Conservation (phyloP, 2,797 vertebrate species). For the Botia almorhae region DNA sequence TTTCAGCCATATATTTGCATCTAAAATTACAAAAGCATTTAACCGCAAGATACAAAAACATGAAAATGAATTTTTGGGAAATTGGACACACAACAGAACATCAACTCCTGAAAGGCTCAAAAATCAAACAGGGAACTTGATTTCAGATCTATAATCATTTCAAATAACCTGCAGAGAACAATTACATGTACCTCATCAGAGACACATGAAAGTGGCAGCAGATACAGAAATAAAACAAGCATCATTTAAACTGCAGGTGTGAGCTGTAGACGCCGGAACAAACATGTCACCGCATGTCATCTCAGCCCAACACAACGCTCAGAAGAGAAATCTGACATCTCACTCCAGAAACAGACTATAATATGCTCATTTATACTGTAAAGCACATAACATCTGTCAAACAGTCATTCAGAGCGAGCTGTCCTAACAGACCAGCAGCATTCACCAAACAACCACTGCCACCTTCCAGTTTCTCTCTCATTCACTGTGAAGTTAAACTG, state of each 20-base stretch:
- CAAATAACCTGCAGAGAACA: neutral
- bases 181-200: neutral
- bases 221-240: constrained; percentile 27
- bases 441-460: too few relatives aligned
- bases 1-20: neutral
- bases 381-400: constrained; percentile 52
- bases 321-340: neutral
- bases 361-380: constrained; percentile 55
- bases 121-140: neutral
- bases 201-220: constrained; percentile 68
- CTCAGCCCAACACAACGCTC: constrained; percentile 4
- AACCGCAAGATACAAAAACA: neutral
- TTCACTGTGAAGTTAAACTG: too few relatives aligned
- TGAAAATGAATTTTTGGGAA: neutral
- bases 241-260: constrained; percentile 34
- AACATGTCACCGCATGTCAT: constrained; percentile 72
- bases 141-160: neutral
- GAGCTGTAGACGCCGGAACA: constrained; percentile 27
- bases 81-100: constrained; percentile 36
- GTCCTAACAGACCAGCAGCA: too few relatives aligned
- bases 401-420: neutral
- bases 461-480: too few relatives aligned
- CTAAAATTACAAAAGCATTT: neutral
- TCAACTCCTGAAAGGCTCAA: neutral
- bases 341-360: constrained; percentile 77